Evolutionary conservation across 1,140 invertebrate species (phyloP), one percentile per base, ranked within the genome.

Genomic region (Babylonia areolata): DNA sequence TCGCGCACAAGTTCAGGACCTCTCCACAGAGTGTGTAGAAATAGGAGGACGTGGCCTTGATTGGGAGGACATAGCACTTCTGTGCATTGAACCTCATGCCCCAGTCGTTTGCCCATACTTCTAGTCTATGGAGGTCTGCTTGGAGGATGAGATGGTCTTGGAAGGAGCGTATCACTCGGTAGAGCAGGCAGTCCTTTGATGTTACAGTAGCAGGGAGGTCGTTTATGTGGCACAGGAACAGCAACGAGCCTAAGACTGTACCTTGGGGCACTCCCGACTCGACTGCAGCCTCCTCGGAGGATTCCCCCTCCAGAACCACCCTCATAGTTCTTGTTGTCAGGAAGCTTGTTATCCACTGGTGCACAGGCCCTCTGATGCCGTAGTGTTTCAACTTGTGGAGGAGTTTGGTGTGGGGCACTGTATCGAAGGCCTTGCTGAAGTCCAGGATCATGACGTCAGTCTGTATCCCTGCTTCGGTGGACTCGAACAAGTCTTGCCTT

Each of bases 351-450:
- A 77, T 39, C 73, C 73, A 39, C 23, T 9, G 3, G 37, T 77
- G 73, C 12, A 77, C 39, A 20, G 73, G 73, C 20, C 42, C 78
- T 54, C 42, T 2, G 78, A 80, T 33, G n/a, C 78, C 31, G 42
- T 80, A 54, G 33, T 54, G 78, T 1, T 80, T 2, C 42, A 80
- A 28, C 46, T 80, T 80, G 23, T 83, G 81, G 5, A 83, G 31
- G 17, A 83, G 81, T n/a, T 42, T 40, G 37, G 2, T 64, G 40
- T 83, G 81, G 37, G n/a, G 51, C 17, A 83, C 81, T 20, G 28
- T 83, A n/a, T 83, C 58, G n/a, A 83, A 83, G 37, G 81, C 81
- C 58, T 83, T 83, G 51, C 40, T 54, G 69, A 83, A 83, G 28
- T 83, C 69, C 5, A 83, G 12, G 5, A 58, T 23, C 12, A 83